Evolutionary conservation across 2,797 vertebrate species (phyloP).

Genomic region (Urophycis tenuis): DNA sequence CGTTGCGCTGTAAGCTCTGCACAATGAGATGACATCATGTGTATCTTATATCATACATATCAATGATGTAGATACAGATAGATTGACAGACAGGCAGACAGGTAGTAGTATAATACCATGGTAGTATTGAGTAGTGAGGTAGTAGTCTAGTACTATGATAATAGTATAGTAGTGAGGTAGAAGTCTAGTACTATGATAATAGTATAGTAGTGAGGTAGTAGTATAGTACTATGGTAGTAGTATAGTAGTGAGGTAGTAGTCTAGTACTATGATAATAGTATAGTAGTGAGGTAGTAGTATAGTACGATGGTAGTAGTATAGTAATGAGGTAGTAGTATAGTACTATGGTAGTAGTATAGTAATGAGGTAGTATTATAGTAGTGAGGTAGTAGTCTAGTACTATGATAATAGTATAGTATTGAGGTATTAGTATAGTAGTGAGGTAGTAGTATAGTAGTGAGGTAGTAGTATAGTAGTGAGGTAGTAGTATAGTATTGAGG

Average conservation of each 20-base stretch:
- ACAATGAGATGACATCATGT: neutral
- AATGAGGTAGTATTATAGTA: neutral
- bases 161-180: neutral
- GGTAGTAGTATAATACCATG: neutral
- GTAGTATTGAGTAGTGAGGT: neutral
- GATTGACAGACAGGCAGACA: too few species aligned
- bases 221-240: neutral
- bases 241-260: neutral
- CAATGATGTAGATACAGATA: too few species aligned
- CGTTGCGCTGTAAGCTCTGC: slow-evolving; percentile 65
- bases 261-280: neutral
- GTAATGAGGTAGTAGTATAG: neutral
- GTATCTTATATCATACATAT: neutral
- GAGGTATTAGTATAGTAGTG: neutral
- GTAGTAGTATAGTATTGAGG: neutral
- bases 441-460: neutral
- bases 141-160: neutral
- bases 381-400: neutral
- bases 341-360: neutral
- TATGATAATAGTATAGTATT: neutral
- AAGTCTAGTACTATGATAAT: neutral
- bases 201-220: too few species aligned
- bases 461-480: neutral
- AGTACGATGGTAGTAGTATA: neutral
- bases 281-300: neutral